A percentile compares a stretch with the other conserved stretches of the same genome.
Evolutionary conservation across 2,888 invertebrate species (phyloP).

Genomic region (Scaeva pyrastri): DNA sequence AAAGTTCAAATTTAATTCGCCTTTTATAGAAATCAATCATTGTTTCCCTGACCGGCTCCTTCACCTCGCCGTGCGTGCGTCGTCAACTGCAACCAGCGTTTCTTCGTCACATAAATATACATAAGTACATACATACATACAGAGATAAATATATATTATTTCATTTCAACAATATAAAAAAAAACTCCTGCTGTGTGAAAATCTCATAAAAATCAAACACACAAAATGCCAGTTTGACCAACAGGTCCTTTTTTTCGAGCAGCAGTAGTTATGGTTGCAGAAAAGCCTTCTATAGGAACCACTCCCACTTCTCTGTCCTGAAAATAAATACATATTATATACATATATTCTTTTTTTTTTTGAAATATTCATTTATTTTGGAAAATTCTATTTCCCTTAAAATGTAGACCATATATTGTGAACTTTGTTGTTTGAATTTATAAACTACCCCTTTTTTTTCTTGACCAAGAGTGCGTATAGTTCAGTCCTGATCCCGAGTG

Average conservation of each 20-base stretch:
- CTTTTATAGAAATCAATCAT: constrained; percentile 36
- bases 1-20: constrained; percentile 25
- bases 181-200: constrained; percentile 62
- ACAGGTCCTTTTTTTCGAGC: constrained; percentile 63
- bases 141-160: constrained; percentile 2
- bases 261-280: neutral
- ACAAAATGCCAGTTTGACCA: constrained; percentile 62
- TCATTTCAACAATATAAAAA: constrained; percentile 49
- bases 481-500: too few species aligned
- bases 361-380: constrained; percentile 53
- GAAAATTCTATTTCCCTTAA: constrained; percentile 62
- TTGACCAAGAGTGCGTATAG: constrained; percentile 14
- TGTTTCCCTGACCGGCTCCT: neutral
- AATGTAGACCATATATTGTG: constrained; percentile 32
- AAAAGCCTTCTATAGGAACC: constrained; percentile 1
- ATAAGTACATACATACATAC: too few species aligned
- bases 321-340: too few species aligned
- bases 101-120: too few species aligned
- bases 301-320: too few species aligned
- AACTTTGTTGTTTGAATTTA: constrained; percentile 35
- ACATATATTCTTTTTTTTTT: neutral
- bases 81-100: too few species aligned
- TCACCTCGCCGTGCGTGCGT: constrained; percentile 6
- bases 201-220: constrained; percentile 72
- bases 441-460: constrained; percentile 43